A percentile compares a stretch with the other conserved stretches of the same genome.
These are phyloP conservation scores for Tribolium freemani DNA, from an alignment of 2,888 invertebrate species.

Conservation along the genomic window DNA sequence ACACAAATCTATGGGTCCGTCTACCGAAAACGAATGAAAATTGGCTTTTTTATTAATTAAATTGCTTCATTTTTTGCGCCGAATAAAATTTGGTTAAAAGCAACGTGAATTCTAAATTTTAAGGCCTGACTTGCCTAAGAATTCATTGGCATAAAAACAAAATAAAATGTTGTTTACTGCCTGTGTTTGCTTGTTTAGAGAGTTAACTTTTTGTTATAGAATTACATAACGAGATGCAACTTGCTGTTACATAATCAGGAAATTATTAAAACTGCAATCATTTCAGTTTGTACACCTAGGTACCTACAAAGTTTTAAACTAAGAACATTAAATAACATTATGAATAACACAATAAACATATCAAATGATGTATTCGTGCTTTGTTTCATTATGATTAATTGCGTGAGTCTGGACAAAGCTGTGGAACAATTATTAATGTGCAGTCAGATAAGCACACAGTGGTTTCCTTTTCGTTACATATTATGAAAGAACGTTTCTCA, in stretches of 20 bases:
- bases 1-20: too few relatives aligned
- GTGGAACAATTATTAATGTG: constrained; percentile 23
- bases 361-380: not conserved
- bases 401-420: constrained; percentile 6
- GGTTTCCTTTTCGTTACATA: constrained; percentile 10
- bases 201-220: not conserved
- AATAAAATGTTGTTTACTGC: not conserved
- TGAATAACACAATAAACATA: not conserved
- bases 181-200: too few relatives aligned
- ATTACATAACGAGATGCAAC: not conserved
- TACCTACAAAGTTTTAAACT: not conserved
- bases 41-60: too few relatives aligned
- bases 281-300: not conserved
- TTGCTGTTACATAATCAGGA: constrained; percentile 1
- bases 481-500: constrained; percentile 9
- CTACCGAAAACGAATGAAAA: too few relatives aligned
- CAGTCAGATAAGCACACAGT: constrained; percentile 23
- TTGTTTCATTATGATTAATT: constrained; percentile 26
- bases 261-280: not conserved
- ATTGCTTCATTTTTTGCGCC: too few relatives aligned
- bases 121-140: too few relatives aligned
- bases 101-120: too few relatives aligned
- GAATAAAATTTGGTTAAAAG: too few relatives aligned
- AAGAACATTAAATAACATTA: not conserved
- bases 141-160: not conserved